Evolutionary conservation across 2,797 vertebrate species (phyloP).

Genomic region (Heteromormyrus szaboi): DNA sequence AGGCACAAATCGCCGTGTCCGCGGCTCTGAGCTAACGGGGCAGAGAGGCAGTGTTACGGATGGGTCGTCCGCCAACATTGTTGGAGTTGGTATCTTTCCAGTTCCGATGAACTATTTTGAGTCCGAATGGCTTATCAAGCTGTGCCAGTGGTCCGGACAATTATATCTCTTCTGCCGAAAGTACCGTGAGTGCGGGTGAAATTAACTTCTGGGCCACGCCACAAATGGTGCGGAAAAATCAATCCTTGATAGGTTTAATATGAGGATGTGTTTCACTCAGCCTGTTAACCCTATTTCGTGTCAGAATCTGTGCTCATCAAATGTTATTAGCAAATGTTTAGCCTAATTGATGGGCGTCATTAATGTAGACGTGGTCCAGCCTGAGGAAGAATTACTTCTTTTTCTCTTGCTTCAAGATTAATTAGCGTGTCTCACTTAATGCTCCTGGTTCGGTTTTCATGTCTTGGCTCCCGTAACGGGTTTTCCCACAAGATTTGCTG

Average conservation of each 20-base stretch:
- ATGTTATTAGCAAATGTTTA: neutral
- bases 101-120: neutral
- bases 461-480: neutral
- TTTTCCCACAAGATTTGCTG: neutral
- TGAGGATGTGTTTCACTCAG: neutral
- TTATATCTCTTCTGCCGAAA: neutral
- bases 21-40: neutral
- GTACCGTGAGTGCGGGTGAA: neutral
- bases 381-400: neutral
- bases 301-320: neutral
- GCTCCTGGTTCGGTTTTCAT: neutral
- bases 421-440: neutral
- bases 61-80: neutral
- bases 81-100: neutral
- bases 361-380: neutral
- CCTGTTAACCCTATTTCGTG: neutral
- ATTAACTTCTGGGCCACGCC: neutral
- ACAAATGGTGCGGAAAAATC: neutral
- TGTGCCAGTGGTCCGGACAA: neutral
- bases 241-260: neutral
- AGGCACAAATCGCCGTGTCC: neutral
- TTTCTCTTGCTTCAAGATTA: neutral
- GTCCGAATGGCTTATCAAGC: neutral
- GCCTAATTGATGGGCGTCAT: neutral
- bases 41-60: neutral